Percentiles rank a stretch among this genome's conserved stretches.
phyloP scores from a whole-genome alignment of 2,113 vertebrate species.

The Poicephalus gulielmi region DNA sequence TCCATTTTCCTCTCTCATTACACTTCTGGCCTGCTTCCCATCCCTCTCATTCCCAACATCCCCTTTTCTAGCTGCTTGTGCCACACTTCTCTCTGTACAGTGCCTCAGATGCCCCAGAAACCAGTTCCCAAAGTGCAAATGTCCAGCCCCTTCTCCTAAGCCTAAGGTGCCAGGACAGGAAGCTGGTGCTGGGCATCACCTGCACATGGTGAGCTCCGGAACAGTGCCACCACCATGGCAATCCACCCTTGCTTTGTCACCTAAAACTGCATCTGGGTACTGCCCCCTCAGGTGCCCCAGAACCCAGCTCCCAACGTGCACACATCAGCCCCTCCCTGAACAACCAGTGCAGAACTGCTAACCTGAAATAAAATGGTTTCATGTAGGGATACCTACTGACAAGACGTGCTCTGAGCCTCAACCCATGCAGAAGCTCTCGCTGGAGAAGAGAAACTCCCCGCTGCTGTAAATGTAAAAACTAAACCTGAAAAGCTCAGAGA shows the following conservation, averaged over 20 bases:
- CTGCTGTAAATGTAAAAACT: background rate
- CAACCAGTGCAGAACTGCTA: background rate
- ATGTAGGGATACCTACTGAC: background rate
- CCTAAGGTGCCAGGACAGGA: background rate
- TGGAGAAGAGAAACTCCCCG: background rate
- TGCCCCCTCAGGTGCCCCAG: background rate
- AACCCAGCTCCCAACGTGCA: background rate
- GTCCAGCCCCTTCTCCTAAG: background rate
- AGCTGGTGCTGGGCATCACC: background rate
- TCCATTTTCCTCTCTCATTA: background rate
- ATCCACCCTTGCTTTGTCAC: background rate
- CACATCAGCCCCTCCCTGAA: background rate
- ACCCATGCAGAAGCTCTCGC: background rate
- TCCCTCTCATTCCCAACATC: background rate
- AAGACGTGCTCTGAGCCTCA: background rate
- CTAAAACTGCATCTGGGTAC: background rate
- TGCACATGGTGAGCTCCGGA: background rate
- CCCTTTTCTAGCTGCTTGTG: background rate
- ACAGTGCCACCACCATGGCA: background rate
- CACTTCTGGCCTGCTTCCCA: background rate
- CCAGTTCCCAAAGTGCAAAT: background rate
- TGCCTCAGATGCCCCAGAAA: background rate
- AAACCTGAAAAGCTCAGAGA: background rate
- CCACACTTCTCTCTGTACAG: background rate
- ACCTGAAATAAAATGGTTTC: background rate